Percentiles rank a stretch among this genome's conserved stretches.
Evolutionary conservation across 1,140 invertebrate genomes (phyloP).

Genomic region (Fopius arisanus): DNA sequence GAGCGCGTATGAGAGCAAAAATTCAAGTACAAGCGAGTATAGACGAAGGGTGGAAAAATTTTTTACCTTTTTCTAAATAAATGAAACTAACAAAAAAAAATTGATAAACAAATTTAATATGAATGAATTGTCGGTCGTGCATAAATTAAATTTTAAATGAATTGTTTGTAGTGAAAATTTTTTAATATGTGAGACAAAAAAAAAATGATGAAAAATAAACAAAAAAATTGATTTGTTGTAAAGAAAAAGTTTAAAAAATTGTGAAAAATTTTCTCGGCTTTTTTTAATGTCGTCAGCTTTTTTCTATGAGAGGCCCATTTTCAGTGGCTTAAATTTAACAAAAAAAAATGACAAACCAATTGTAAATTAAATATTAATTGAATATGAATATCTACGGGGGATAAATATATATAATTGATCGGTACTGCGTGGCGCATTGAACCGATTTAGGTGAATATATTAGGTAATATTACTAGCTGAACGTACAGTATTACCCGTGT

Average conservation of each 20-base stretch:
- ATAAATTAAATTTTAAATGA: conserved; percentile 33
- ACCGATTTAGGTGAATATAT: conserved; percentile 35
- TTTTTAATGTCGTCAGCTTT: conserved; percentile 15
- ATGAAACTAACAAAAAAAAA: conserved; percentile 32
- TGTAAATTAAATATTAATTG: conserved; percentile 22
- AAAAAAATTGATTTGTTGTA: neutral
- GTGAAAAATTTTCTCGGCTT: neutral
- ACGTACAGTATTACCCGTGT: conserved; percentile 42
- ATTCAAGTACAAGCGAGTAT: conserved; percentile 31
- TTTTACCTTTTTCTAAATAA: conserved; percentile 39
- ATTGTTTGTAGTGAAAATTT: conserved; percentile 36
- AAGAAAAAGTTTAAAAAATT: conserved; percentile 1
- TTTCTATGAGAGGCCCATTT: conserved; percentile 10
- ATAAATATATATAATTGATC: conserved; percentile 30
- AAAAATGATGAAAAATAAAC: neutral
- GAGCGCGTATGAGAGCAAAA: conserved; percentile 25
- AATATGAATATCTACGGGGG: conserved; percentile 11
- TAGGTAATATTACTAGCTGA: conserved; percentile 38
- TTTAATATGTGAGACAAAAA: conserved; percentile 19
- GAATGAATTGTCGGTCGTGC: conserved; percentile 28
- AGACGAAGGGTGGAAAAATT: conserved; percentile 31
- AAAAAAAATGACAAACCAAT: neutral
- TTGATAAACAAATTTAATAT: conserved; percentile 31
- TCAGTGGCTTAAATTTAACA: neutral
- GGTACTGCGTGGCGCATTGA: conserved; percentile 31